These are phyloP conservation scores for Geotrypetes seraphini DNA, from an alignment of 2,797 vertebrate species.

Conservation along the genomic window DNA sequence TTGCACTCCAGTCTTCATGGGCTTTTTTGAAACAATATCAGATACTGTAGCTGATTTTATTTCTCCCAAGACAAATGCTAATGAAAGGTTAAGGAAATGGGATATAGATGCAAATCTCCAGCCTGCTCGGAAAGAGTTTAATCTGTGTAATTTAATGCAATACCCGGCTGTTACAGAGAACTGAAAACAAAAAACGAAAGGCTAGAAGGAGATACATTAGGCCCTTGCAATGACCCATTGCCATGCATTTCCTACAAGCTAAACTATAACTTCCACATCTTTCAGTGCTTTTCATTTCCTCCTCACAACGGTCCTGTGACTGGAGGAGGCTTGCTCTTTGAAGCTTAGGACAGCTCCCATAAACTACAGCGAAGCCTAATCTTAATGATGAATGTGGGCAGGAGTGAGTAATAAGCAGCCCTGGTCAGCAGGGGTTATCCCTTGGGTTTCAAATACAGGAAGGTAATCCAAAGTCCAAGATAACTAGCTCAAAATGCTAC, in stretches of 20 bases:
- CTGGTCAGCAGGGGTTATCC: background rate
- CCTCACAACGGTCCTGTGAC: background rate
- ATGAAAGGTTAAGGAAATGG: background rate
- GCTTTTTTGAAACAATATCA: background rate
- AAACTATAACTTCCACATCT: background rate
- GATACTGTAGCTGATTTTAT: fast-evolving
- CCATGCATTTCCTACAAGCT: background rate
- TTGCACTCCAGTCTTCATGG: background rate
- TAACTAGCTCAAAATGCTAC: too few species aligned
- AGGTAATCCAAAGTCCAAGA: background rate
- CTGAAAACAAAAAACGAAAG: background rate
- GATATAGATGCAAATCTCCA: background rate
- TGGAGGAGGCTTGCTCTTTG: background rate
- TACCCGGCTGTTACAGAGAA: background rate
- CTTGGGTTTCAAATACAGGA: background rate
- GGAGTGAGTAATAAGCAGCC: conserved; percentile 4
- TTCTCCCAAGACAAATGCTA: background rate
- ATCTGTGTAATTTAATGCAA: background rate
- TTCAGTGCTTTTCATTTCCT: background rate
- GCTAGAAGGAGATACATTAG: background rate
- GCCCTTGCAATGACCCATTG: background rate
- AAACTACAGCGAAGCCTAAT: conserved; percentile 1
- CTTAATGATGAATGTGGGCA: conserved; percentile 4
- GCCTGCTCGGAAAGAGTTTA: background rate
- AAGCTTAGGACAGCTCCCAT: conserved; percentile 6